Evolutionary conservation across 2,888 invertebrate species (phyloP).

Genomic region (Microdon myrmicae): DNA sequence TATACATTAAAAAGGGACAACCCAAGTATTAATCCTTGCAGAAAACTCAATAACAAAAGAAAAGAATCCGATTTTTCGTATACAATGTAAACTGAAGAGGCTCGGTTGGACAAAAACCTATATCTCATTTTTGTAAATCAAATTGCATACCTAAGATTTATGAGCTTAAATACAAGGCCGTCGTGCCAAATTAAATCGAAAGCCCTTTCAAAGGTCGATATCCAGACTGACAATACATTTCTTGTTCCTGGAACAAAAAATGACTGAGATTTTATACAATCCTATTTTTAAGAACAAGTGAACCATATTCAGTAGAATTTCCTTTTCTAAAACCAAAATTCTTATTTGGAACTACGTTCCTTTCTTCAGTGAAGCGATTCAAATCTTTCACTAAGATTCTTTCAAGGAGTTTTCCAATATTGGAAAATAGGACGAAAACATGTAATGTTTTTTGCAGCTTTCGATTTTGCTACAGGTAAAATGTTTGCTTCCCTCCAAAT

Average conservation of each 20-base stretch:
- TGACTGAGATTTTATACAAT: too few relatives aligned
- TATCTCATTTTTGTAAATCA: neutral
- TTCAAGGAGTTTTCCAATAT: neutral
- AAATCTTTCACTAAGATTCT: too few relatives aligned
- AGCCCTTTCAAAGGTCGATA: neutral
- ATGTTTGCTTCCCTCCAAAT: constrained; percentile 6
- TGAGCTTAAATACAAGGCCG: neutral
- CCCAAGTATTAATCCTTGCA: neutral
- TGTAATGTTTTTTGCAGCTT: neutral
- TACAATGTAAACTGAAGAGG: neutral
- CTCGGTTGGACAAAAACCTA: neutral
- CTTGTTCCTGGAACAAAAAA: too few relatives aligned
- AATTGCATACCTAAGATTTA: neutral
- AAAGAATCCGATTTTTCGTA: neutral
- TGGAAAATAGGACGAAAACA: constrained; percentile 1
- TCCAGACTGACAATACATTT: too few relatives aligned
- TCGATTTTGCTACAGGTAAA: constrained; percentile 9
- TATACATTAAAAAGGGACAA: constrained; percentile 3
- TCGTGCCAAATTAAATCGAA: constrained; percentile 2
- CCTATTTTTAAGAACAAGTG: too few relatives aligned
- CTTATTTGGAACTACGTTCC: too few relatives aligned
- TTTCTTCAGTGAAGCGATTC: too few relatives aligned
- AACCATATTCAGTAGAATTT: too few relatives aligned
- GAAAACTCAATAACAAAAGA: neutral
- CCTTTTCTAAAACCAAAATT: too few relatives aligned